Percentiles rank a stretch among this genome's conserved stretches.
These are phyloP conservation scores for Colletes collaris DNA, from an alignment of 2,888 invertebrate genomes.

Conservation along the genomic window DNA sequence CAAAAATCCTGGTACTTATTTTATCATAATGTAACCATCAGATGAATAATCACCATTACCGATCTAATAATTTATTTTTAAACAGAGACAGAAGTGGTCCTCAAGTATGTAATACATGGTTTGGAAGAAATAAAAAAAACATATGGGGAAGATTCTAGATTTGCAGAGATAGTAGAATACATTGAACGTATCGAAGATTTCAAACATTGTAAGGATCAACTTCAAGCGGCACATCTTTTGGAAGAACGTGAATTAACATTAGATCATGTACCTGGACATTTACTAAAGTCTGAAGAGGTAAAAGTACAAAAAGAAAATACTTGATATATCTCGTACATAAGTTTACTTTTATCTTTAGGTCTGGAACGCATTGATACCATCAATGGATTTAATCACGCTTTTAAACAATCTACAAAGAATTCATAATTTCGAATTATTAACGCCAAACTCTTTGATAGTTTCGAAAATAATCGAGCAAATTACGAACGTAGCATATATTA, in stretches of 20 bases:
- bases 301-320: no score
- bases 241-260: conserved; percentile 85
- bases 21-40: neutral
- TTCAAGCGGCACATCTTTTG: conserved; percentile 84
- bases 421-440: conserved; percentile 86
- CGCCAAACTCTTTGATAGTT: conserved; percentile 84
- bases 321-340: neutral
- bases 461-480: conserved; percentile 85
- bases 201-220: conserved; percentile 82
- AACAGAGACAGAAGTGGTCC: conserved; percentile 71
- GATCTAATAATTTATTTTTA: conserved; percentile 29
- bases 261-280: conserved; percentile 88
- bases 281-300: conserved; percentile 87
- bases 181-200: conserved; percentile 76
- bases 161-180: conserved; percentile 78
- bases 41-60: conserved; percentile 6
- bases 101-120: conserved; percentile 85
- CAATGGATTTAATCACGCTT: conserved; percentile 84
- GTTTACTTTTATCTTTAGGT: conserved; percentile 82
- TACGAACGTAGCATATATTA: conserved; percentile 83
- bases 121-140: conserved; percentile 84
- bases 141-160: conserved; percentile 81
- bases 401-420: conserved; percentile 86
- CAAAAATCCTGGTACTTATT: conserved; percentile 60
- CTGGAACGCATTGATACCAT: conserved; percentile 86